phyloP scores from a whole-genome alignment of 2,113 vertebrate species.

The Hemiscyllium ocellatum region DNA sequence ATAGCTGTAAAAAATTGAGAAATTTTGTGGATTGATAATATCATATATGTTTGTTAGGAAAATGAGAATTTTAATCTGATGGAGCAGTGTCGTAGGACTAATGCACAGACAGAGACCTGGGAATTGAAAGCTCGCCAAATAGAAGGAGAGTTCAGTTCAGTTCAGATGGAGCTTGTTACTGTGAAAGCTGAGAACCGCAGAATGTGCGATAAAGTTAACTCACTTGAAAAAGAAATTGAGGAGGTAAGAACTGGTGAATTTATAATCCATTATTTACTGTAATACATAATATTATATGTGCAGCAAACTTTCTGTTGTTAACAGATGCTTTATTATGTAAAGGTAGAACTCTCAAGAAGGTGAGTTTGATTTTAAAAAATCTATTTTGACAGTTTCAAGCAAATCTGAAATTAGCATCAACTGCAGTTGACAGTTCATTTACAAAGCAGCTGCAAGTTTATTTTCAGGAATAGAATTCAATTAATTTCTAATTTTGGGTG shows the following conservation, averaged over 20 bases:
- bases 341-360: not conserved
- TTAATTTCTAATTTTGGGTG: not conserved
- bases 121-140: conserved; percentile 60
- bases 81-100: conserved; percentile 56
- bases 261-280: not conserved
- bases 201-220: conserved; percentile 57
- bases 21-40: not conserved
- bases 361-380: not conserved
- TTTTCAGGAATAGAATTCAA: not conserved
- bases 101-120: conserved; percentile 57
- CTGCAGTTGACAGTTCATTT: not conserved
- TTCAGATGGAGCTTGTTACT: conserved; percentile 52
- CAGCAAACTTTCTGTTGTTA: not conserved
- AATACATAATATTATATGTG: not conserved
- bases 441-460: not conserved
- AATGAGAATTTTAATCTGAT: conserved; percentile 59
- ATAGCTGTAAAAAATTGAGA: not conserved
- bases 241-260: conserved; percentile 50
- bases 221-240: conserved; percentile 57
- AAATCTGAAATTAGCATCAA: not conserved
- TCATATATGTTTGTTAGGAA: conserved; percentile 52
- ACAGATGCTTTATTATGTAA: conserved; percentile 37
- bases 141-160: conserved; percentile 55
- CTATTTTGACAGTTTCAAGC: not conserved
- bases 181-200: conserved; percentile 54